Conservation (phyloP, 2,888 invertebrate genomes). For the Buathra laborator region DNA sequence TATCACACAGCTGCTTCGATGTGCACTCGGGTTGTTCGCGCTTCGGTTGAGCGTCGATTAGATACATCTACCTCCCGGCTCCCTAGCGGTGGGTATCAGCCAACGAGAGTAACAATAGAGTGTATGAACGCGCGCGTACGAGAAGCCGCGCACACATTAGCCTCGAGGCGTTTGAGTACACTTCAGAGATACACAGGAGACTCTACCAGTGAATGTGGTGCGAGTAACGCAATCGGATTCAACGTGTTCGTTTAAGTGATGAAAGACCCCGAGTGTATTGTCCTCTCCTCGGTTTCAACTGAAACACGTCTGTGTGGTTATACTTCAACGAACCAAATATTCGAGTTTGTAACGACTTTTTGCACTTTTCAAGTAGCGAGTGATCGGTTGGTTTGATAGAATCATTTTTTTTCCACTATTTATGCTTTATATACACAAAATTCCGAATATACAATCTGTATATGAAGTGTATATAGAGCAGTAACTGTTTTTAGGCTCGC, state of each 20-base stretch:
- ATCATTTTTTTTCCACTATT: too few species aligned
- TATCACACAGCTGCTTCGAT: slow-evolving; percentile 52
- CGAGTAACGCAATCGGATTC: slow-evolving; percentile 5
- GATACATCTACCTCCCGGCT: slow-evolving; percentile 23
- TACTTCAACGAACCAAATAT: neutral
- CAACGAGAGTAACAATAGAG: slow-evolving; percentile 20
- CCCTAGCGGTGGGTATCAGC: neutral
- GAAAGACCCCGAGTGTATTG: neutral
- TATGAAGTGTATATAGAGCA: too few species aligned
- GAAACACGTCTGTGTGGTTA: neutral
- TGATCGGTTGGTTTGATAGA: too few species aligned
- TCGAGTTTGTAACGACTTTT: too few species aligned
- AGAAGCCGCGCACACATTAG: slow-evolving; percentile 24
- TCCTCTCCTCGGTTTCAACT: slow-evolving; percentile 10
- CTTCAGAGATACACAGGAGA: neutral
- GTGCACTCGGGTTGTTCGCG: slow-evolving; percentile 33
- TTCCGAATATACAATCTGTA: too few species aligned
- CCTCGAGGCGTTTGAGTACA: slow-evolving; percentile 31
- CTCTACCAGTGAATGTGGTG: neutral
- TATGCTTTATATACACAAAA: too few species aligned
- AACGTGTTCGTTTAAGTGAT: slow-evolving; percentile 5
- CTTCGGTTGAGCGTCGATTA: slow-evolving; percentile 22
- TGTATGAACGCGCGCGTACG: neutral
- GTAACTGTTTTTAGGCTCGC: too few species aligned
- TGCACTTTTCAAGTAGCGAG: too few species aligned